Evolutionary conservation across 2,113 vertebrate species (phyloP), one percentile per base, ranked within the genome.

Genomic region (Camelus bactrianus): DNA sequence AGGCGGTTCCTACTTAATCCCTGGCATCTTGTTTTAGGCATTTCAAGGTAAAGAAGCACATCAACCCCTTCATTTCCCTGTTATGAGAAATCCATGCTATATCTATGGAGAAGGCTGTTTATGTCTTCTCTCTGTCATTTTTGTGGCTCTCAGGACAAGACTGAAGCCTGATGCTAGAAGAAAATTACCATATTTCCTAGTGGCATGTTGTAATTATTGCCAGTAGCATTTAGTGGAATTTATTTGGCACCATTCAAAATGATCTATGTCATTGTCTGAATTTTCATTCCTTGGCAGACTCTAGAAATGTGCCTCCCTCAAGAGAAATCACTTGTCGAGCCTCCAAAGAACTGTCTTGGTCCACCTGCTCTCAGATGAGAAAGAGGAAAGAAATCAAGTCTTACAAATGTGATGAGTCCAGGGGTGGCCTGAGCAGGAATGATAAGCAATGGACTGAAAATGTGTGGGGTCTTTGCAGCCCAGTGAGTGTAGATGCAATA

Each of bases 271-370:
- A 89, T 54, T 87, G 85, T 96, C 77, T 94, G 80, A 75, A 79
- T 98, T 94, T 93, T 94, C 62, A 75, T 91, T 96, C 88, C 72
- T 95, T 96, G 93, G 93, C 85, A 97, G 91, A 87, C 86, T 52
- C 22, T 64, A 89, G n/a, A 92, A 86, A 95, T 76, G 67, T 79
- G 56, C 35, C 38, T 96, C 86, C 93, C 84, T 79, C 77, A 86
- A 73, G 95, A 96, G 91, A 96, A 96, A 94, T 93, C 73, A 67
- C 58, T 94, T 75, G 38, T 2, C 12, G 81, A 65, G 62, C 4
- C 70, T 92, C 91, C 84, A 75, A 89, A 97, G 77, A 73, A 64
- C 32, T 88, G 82, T 72, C 93, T 92, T 85, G 72, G 91, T 72
- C 80, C 76, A 97, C 93, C 94, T 94, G 92, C 72, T 95, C 73